Conservation (phyloP, 1,140 invertebrate species). For the Eurosta solidaginis region DNA sequence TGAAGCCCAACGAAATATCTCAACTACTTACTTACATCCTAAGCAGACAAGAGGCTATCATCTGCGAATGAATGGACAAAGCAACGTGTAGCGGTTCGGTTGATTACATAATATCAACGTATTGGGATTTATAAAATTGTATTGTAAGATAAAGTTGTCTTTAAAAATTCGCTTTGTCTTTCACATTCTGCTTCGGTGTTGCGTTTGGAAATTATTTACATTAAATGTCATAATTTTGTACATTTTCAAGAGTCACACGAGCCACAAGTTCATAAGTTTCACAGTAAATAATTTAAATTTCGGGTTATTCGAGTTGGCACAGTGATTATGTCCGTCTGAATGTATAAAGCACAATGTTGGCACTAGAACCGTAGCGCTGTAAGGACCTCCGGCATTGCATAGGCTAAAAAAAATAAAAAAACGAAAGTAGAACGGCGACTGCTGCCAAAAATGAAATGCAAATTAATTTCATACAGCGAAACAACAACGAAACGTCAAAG, state of each 20-base stretch:
- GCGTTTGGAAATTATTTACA: not conserved
- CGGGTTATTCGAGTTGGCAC: not conserved
- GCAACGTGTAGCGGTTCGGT: too few relatives aligned
- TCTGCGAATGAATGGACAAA: too few relatives aligned
- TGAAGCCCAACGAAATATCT: too few relatives aligned
- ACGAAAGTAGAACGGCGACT: conserved; percentile 1
- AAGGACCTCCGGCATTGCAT: conserved; percentile 6
- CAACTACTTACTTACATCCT: too few relatives aligned
- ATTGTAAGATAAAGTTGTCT: too few relatives aligned
- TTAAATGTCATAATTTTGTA: not conserved
- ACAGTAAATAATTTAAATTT: conserved; percentile 2
- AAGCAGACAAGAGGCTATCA: too few relatives aligned
- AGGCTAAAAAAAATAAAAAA: conserved; percentile 20
- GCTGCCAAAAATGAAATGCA: conserved; percentile 17
- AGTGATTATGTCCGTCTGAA: not conserved
- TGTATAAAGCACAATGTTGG: conserved; percentile 1
- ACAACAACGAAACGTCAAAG: conserved; percentile 17
- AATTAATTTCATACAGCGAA: conserved; percentile 10
- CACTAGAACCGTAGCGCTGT: not conserved
- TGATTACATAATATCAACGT: too few relatives aligned
- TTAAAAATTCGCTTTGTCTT: too few relatives aligned
- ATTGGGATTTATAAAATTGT: too few relatives aligned
- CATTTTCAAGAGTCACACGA: not conserved
- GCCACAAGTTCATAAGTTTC: not conserved
- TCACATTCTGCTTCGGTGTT: too few relatives aligned